Evolutionary conservation across 2,113 vertebrate species (phyloP), one percentile per base, ranked within the genome.

Genomic region (Osmerus mordax): DNA sequence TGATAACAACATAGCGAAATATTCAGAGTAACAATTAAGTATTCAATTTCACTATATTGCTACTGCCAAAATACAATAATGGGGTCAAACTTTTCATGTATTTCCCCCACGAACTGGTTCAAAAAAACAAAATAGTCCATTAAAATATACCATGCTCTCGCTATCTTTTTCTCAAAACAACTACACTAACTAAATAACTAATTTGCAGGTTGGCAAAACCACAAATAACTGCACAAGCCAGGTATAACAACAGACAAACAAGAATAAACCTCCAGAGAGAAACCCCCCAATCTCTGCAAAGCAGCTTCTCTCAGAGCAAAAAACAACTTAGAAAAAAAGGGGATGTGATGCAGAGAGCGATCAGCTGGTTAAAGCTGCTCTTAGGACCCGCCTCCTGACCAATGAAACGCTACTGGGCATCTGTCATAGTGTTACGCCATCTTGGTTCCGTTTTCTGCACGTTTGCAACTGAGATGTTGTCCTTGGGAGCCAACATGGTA

Each of bases 361-460:
- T 92, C 92, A 92, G 92, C 92, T 93, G 91, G 88, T 90, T 23
- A 66, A 89, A 25, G 21, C 75, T 91, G 90, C 85, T 73, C 71
- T 87, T 51, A 47, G 47, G 78, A 76, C 87, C 86, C 88, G 75
- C 89, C 91, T 76, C 81, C 51, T 70, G 56, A 29, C 71, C 62
- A 78, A 72, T 82, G 32, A 69, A 59, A 32, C 56, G 18, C 19
- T 5, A 32, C 54, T 12, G 65, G 80, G 87, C 5, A 89, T 87
- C 88, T 78, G 16, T 61, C 14, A 3, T 13, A 3, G 0, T 1
- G 0, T 1, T 9, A 32, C 84, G 86, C 92, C 92, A 92, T 93
- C 65, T 91, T 91, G 92, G 92, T 82, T 90, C 87, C 7, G 3
- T 0, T 2, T 0, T 1, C 0, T 4, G 0, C 2, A 2, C 0